Evolutionary conservation across 2,113 vertebrate genomes (phyloP), one percentile per base, ranked within the genome.

Genomic region (Arvicanthis niloticus): DNA sequence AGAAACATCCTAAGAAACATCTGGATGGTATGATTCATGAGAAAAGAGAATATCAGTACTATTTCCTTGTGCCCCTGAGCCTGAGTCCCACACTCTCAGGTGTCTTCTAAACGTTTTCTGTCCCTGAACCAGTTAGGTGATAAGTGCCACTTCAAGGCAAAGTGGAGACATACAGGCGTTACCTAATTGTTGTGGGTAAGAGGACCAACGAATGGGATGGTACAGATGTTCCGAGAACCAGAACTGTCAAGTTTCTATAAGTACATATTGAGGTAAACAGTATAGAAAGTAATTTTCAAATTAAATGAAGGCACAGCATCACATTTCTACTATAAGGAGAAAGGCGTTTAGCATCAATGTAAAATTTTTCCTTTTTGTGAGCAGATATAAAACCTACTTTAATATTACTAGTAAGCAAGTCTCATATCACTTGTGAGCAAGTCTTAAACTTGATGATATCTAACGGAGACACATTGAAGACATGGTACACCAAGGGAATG

Each of bases 211-310:
- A 92, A 97, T 0, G 4, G 95, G 97, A 97, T 96, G 96, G 94
- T 94, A 26, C 34, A 87, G 62, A 76, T 45, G 58, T 70, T 98
- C 98, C 96, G 95, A 97, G 96, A 96, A 91, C 91, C 97, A 70
- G 96, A 96, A 91, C 89, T 97, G 62, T 0, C 77, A 94, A 76
- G 90, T 97, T 95, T 98, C 90, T 97, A 60, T 26, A 48, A 58
- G 60, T 34, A 42, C 62, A 75, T 91, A 97, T 51, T 95, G 97
- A 97, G 97, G 96, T 92, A 97, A 97, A 98, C 56, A 97, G 96
- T 73, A 98, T 90, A 97, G 98, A 98, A 93, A 94, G 89, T 96
- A 94, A 96, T 98, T 98, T 97, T 97, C 93, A 97, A 95, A 97
- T 85, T 98, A 95, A 98, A 97, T 96, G 95, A 98, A 97, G 95